phyloP scores from a whole-genome alignment of 2,797 vertebrate species.

The Meriones psammophilus region DNA sequence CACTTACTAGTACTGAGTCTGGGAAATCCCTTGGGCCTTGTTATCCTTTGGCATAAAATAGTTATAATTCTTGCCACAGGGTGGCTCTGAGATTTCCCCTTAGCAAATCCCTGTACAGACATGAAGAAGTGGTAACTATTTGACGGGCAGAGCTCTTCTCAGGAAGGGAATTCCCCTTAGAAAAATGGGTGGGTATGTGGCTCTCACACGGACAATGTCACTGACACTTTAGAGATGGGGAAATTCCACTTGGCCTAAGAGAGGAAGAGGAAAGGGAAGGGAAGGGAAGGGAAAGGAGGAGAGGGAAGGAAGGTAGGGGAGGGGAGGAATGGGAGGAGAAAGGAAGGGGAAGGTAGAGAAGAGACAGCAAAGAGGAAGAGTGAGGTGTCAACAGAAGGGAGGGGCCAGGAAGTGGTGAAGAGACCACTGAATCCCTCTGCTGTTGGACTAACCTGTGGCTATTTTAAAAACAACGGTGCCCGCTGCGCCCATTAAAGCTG shows the following conservation, averaged over 20 bases:
- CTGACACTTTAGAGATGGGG: not conserved
- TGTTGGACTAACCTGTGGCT: not conserved
- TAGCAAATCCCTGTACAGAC: not conserved
- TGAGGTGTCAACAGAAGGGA: not conserved
- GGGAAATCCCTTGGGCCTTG: not conserved
- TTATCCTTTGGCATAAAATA: not conserved
- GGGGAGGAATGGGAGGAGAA: not conserved
- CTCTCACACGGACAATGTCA: not conserved
- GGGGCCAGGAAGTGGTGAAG: not conserved
- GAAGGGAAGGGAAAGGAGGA: not conserved
- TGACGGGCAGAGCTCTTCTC: not conserved
- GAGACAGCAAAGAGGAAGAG: not conserved
- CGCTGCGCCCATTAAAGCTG: not conserved
- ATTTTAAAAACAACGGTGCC: not conserved
- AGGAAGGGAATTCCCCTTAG: constrained; percentile 4
- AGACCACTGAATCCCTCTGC: not conserved
- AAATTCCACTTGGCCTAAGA: not conserved
- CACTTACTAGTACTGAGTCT: not conserved
- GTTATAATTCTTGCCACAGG: constrained; percentile 38
- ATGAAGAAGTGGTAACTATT: not conserved
- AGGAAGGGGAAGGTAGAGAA: not conserved
- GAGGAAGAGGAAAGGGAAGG: not conserved
- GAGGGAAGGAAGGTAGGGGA: too few relatives aligned
- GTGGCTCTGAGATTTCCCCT: constrained; percentile 17
- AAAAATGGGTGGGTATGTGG: not conserved